phyloP scores from a whole-genome alignment of 1,140 invertebrate genomes.

The Bathynomus jamesi region DNA sequence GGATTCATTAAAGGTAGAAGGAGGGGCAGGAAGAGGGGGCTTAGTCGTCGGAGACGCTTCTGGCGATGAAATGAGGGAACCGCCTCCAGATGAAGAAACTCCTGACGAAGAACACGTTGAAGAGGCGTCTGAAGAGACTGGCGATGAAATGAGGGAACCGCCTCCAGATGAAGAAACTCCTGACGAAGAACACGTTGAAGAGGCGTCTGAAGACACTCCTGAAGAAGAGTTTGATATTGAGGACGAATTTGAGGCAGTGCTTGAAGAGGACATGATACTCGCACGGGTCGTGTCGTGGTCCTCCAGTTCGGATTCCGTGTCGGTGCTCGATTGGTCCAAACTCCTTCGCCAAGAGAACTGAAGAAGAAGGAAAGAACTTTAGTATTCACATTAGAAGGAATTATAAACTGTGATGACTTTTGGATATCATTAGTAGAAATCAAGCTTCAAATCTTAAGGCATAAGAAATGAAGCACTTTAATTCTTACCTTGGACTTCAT shows the following conservation, averaged over 20 bases:
- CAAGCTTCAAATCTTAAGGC: neutral
- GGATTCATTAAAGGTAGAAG: neutral
- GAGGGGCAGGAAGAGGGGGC: neutral
- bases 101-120: no score
- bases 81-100: no score
- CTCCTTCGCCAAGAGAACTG: slow-evolving; percentile 24
- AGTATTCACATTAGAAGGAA: neutral
- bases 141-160: neutral
- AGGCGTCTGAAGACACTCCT: neutral
- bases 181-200: slow-evolving; percentile 10
- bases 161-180: neutral
- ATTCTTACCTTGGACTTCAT: neutral
- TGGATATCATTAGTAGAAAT: neutral
- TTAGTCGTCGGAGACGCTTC: neutral
- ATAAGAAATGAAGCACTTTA: neutral
- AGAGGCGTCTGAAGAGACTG: neutral
- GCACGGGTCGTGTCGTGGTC: slow-evolving; percentile 17
- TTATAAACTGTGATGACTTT: neutral
- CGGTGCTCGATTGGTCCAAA: slow-evolving; percentile 25
- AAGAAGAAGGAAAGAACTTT: neutral
- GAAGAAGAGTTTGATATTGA: slow-evolving; percentile 9
- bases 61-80: neutral
- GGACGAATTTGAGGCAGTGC: neutral
- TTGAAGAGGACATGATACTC: neutral
- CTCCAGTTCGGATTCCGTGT: slow-evolving; percentile 29